Base-by-base conservation (phyloP, 2,113 vertebrate genomes). In the Actenoides hombroni region DNA sequence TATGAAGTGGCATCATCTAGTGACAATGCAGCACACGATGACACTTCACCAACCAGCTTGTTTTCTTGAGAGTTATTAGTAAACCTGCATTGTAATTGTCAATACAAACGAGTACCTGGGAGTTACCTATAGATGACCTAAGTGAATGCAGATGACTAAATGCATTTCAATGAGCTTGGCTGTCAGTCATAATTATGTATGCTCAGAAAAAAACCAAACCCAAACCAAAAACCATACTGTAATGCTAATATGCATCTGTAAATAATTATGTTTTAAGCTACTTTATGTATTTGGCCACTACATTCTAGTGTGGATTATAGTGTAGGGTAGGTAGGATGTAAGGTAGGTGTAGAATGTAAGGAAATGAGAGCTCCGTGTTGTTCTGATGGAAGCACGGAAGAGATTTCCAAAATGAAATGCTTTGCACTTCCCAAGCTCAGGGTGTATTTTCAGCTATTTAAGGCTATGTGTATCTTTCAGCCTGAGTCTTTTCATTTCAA, bases 81-180 rank as follows among this genome's bases (percentile, higher is more conserved):
- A 88, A 84, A 71, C 61, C 57, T 82, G 65, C 51, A 82, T 57
- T 86, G 57, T 61, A 87, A 82, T 86, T 84, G 46, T 60, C 93
- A 91, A 78, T 70, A 87, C 57, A 91, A 89, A 94, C 82, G 74
- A 86, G n/a, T 40, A 77, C 61, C 37, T 92, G 74, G 65, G 24
- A 61, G 23, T 37, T 73, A 61, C 48, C 44, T 88, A 10, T 37
- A 81, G 71, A 91, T 86, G 71, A 95, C 78, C 37, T 17, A 68
- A 14, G 74, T 44, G 80, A 53, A 65, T 77, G 42, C 77, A 89
- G 75, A 73, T 75, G 46, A 75, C 61, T 90, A 35, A 90, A 68
- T 70, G 40, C 40, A 76, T 92, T 92, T 94, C 77, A 79, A 12
- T 89, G 92, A 73, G 77, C 48, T 97, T 90, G 83, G 75, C 67